phyloP scores from a whole-genome alignment of 2,888 invertebrate species.

The Andrena trimmerana region DNA sequence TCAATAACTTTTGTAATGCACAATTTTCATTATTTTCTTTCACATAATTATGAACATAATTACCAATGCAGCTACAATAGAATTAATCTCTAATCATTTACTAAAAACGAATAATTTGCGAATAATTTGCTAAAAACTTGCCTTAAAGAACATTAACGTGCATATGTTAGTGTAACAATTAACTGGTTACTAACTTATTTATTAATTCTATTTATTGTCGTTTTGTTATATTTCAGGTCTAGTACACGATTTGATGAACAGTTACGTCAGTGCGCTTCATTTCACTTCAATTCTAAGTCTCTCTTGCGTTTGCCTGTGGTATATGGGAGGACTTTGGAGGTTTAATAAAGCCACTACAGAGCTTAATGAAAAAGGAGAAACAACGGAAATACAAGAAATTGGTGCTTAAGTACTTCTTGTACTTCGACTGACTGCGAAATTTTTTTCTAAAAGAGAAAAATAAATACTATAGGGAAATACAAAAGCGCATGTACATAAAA shows the following conservation, averaged over 20 bases:
- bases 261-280: slow-evolving; percentile 82
- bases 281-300: slow-evolving; percentile 80
- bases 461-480: no score
- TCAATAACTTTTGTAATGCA: no score
- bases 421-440: background rate
- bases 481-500: no score
- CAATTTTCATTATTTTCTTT: no score
- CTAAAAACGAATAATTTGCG: no score
- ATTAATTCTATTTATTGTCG: background rate
- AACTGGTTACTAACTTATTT: background rate
- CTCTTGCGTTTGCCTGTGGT: slow-evolving; percentile 79
- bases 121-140: no score
- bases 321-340: slow-evolving; percentile 62
- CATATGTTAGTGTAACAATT: background rate
- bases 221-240: slow-evolving; percentile 70
- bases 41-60: no score
- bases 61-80: no score
- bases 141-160: no score
- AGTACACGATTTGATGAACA: slow-evolving; percentile 79
- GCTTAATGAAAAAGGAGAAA: background rate
- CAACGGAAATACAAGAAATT: background rate
- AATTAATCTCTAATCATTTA: no score
- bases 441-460: no score
- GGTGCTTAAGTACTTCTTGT: background rate
- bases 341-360: background rate